Evolutionary conservation across 1,140 invertebrate species (phyloP).

Genomic region (Bilobella aurantiaca): DNA sequence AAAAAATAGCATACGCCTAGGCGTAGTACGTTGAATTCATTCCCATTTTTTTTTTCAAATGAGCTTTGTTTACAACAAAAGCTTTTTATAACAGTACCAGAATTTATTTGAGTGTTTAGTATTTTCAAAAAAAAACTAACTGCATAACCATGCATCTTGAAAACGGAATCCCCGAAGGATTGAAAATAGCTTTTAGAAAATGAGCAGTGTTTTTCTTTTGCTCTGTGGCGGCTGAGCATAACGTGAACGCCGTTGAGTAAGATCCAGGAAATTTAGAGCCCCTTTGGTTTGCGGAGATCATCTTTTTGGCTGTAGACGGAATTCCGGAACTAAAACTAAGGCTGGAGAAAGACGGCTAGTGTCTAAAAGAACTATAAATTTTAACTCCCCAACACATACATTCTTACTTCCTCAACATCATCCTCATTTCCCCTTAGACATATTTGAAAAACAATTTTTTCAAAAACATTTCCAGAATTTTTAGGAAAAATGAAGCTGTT

Average conservation of each 20-base stretch:
- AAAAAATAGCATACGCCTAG: too few relatives aligned
- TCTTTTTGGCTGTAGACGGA: neutral
- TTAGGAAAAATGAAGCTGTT: neutral
- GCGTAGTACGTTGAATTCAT: too few relatives aligned
- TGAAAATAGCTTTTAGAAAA: neutral
- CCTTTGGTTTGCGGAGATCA: neutral
- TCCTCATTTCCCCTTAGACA: neutral
- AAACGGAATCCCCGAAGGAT: neutral
- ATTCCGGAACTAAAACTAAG: slow-evolving; percentile 2
- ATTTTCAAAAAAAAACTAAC: neutral
- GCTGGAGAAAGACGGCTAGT: neutral
- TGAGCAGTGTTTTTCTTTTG: neutral
- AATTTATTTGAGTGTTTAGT: neutral
- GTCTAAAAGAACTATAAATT: neutral
- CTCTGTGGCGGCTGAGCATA: neutral
- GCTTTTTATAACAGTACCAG: neutral
- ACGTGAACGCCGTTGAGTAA: neutral
- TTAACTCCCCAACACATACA: neutral
- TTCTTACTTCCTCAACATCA: neutral
- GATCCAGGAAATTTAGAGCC: slow-evolving; percentile 4
- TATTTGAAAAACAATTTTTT: neutral
- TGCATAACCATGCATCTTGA: neutral
- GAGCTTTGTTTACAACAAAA: neutral
- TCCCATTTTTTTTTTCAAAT: neutral
- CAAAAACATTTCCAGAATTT: neutral